These are phyloP conservation scores for Chlamydotis undulata DNA, from an alignment of 2,113 vertebrate species.

Conservation along the genomic window DNA sequence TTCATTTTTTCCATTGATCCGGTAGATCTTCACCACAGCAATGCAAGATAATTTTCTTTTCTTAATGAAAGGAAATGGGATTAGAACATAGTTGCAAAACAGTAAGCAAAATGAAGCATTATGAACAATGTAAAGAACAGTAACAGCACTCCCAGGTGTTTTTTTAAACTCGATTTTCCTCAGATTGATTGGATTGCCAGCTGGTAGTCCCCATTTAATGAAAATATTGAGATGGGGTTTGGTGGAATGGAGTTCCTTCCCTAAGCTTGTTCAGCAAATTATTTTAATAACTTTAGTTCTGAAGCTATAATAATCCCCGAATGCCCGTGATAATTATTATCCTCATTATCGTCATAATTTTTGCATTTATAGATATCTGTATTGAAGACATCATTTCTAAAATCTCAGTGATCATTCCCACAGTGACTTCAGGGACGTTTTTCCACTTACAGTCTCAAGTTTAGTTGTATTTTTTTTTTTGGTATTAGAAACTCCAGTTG, in stretches of 20 bases:
- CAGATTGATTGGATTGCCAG: neutral
- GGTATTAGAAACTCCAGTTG: neutral
- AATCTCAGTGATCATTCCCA: neutral
- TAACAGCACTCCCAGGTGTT: neutral
- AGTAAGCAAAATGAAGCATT: neutral
- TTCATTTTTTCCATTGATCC: neutral
- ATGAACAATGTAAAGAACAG: neutral
- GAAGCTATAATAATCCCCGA: neutral
- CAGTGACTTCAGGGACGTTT: neutral
- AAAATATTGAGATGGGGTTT: neutral
- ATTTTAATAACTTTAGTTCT: slow-evolving; percentile 1
- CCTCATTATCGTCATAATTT: neutral
- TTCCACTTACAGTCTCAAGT: neutral
- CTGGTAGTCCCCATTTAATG: neutral
- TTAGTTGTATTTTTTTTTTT: neutral
- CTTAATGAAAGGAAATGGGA: neutral
- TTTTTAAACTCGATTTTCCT: slow-evolving; percentile 4
- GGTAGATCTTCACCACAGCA: neutral
- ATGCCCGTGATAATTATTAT: neutral
- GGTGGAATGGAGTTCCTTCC: neutral
- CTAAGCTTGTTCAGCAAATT: slow-evolving; percentile 4
- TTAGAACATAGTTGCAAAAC: neutral
- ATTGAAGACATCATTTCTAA: neutral
- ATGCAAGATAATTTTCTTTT: neutral
- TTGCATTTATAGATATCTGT: neutral